Base-by-base conservation (phyloP, 2,797 vertebrate genomes). In the Stomatorhinus walkeri region DNA sequence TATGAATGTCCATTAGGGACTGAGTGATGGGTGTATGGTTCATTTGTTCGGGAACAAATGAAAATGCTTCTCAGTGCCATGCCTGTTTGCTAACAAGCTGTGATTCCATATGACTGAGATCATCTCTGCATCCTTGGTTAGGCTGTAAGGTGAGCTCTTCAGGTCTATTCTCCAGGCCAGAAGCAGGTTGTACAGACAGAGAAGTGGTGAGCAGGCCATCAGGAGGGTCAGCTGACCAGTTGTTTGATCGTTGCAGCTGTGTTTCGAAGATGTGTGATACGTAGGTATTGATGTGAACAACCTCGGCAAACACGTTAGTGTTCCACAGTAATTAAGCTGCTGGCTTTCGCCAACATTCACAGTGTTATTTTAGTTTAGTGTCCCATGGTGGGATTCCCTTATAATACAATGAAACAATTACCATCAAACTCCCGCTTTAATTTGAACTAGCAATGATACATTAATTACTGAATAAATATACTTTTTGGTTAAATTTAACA, bases 251-350 rank as follows among this genome's bases (percentile, higher is more conserved):
- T 32, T 32, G 28, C 28, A 32, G 28, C 28, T 32, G 28, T 32
- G 28, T 32, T 32, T 32, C 28, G 28, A 32, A 32, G 28, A 32
- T 32, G 28, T 32, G 28, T 32, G 28, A 32, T 32, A 32, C 28
- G 28, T 90, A 87, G 88, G 90, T 91, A 92, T 93, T 87, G 91
- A 87, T 81, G 88, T 32, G 3, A 59, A 89, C 81, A 56, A 87
- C 88, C 87, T 89, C n/a, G 24, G 68, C 43, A 36, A 76, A 28
- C 36, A 90, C 90, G 92, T 92, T 88, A 89, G 88, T 89, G 24
- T 16, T 61, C 85, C 88, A 86, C 16, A 8, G 40, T 90, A 91
- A 91, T 88, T 89, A 90, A 24, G 4, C 7, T n/a, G 14, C 68
- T 4, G 68, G 16, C 40, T n/a, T 64, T 64, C 10, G 4, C 9